Percentiles rank a stretch among this genome's conserved stretches.
These are phyloP conservation scores for Drosophila peninsularis DNA, from an alignment of 2,888 invertebrate species.

Conservation along the genomic window DNA sequence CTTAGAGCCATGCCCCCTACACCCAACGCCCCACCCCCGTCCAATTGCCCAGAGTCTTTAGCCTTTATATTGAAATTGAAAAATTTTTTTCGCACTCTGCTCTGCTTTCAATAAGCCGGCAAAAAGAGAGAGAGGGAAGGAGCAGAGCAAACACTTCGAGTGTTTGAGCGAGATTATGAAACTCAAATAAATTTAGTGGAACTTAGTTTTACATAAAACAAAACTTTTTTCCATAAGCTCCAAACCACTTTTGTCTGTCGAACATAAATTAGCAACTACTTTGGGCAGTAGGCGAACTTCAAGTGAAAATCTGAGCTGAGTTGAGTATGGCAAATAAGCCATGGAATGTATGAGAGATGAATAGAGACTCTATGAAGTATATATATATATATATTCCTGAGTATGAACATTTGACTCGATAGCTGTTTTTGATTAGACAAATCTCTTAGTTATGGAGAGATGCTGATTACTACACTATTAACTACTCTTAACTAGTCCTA, in stretches of 20 bases:
- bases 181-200: not conserved
- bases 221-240: constrained; percentile 5
- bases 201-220: constrained; percentile 1
- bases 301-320: not conserved
- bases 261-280: constrained; percentile 8
- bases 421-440: too few relatives aligned
- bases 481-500: too few relatives aligned
- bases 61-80: constrained; percentile 75
- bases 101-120: constrained; percentile 43
- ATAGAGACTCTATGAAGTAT: too few relatives aligned
- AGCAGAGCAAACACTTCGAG: too few relatives aligned
- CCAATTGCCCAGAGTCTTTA: constrained; percentile 44
- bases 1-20: constrained; percentile 24
- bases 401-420: too few relatives aligned
- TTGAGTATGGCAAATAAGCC: not conserved
- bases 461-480: not conserved
- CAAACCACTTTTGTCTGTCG: not conserved
- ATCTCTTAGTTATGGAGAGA: too few relatives aligned
- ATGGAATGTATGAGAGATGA: too few relatives aligned
- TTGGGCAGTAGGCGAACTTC: not conserved
- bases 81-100: constrained; percentile 18
- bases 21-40: too few relatives aligned
- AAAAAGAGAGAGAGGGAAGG: not conserved
- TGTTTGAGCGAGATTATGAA: constrained; percentile 16
- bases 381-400: not conserved